Evolutionary conservation across 2,888 invertebrate genomes (phyloP), one percentile per base, ranked within the genome.

Genomic region (Lycaena phlaeas): DNA sequence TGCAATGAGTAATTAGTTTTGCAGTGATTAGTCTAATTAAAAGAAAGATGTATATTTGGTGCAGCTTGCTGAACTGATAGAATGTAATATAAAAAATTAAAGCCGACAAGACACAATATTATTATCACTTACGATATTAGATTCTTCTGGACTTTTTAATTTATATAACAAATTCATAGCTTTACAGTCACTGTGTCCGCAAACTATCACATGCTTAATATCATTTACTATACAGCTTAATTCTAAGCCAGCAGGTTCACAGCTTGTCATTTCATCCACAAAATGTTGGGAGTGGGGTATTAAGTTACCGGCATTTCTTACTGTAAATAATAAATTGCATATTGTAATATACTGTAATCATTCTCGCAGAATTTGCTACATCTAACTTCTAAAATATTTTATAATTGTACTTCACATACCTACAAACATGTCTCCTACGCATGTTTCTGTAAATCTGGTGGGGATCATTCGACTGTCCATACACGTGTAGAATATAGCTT

Each of bases 381-480:
- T 36, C 15, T 11, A 14, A 7, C 7, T n/a, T n/a, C n/a, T n/a
- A 11, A 15, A 27, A 30, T 36, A 22, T n/a, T 14, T 15, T 28
- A 15, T 29, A 9, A 14, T 36, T 39, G 28, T 11, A 40, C 17
- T 31, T 30, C 54, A 73, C 87, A 62, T 82, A 95, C 95, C 94
- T 57, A 98, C 93, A 86, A 97, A 98, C 96, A 97, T 97, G 72
- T 98, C 97, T 31, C 98, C 98, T 49, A 97, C 94, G 74, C 95
- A 92, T 41, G 95, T 95, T 86, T 96, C 94, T 41, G 96, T 96
- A 73, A 97, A 96, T 69, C 96, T 88, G 44, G 97, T 96, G 14
- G 98, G 97, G 57, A 97, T 92, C 93, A 98, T 95, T 78, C 98
- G 88, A 72, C 96, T 96, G 88, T 98, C 98, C 92, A 98, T 97